Percentiles rank a stretch among this genome's conserved stretches.
Evolutionary conservation across 2,113 vertebrate genomes (phyloP).

Genomic region (Etheostoma cragini): DNA sequence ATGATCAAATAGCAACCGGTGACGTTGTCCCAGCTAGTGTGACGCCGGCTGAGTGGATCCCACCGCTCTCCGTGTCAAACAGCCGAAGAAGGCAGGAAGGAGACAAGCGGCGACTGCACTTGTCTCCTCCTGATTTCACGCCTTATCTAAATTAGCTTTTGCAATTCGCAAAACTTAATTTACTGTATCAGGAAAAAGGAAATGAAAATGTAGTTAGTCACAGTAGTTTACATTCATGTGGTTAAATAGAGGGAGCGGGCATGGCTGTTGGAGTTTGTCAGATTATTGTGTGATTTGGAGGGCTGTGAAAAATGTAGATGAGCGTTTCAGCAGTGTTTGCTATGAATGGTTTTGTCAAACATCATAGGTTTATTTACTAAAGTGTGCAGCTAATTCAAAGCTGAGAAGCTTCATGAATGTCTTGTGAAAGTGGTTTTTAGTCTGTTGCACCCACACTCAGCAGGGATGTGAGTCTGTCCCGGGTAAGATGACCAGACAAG

Average conservation of each 20-base stretch:
- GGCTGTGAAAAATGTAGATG: background rate
- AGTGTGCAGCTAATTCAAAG: background rate
- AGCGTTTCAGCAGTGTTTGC: background rate
- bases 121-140: conserved; percentile 24
- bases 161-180: conserved; percentile 64
- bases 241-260: conserved; percentile 12
- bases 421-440: background rate
- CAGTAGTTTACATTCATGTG: conserved; percentile 43
- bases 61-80: background rate
- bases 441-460: too few relatives aligned
- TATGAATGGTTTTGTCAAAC: background rate
- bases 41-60: background rate
- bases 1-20: background rate
- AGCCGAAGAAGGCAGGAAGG: background rate
- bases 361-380: background rate
- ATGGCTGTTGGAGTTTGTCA: conserved; percentile 1
- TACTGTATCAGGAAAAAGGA: conserved; percentile 55
- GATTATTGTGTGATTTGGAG: background rate
- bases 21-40: background rate
- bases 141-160: conserved; percentile 74
- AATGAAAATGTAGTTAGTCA: conserved; percentile 52
- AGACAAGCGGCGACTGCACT: background rate
- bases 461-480: too few relatives aligned
- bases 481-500: too few relatives aligned
- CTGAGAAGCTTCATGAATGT: background rate